phyloP scores from a whole-genome alignment of 2,113 vertebrate species.

The Rynchops niger region DNA sequence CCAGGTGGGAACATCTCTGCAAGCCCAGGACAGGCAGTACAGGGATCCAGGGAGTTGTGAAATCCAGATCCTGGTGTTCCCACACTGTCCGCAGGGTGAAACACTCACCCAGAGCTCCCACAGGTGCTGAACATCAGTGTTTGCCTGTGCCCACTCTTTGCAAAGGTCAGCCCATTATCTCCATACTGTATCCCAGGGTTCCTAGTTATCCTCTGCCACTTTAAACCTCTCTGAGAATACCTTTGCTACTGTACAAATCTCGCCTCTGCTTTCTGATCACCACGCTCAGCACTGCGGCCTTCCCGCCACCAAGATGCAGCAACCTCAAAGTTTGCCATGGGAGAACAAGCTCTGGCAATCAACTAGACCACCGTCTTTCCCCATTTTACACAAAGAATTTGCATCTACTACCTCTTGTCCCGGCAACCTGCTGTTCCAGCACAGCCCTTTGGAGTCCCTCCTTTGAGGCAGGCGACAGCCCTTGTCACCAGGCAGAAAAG shows the following conservation, averaged over 20 bases:
- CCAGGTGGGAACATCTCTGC: not conserved
- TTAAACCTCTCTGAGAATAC: not conserved
- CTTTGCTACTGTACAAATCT: not conserved
- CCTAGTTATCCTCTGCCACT: not conserved
- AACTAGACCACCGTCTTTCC: rapidly evolving
- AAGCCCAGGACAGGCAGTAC: not conserved
- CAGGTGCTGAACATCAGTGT: not conserved
- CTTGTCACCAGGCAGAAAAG: not conserved
- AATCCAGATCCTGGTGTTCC: not conserved
- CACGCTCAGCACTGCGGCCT: rapidly evolving
- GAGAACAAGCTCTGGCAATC: not conserved
- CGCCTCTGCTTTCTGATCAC: not conserved
- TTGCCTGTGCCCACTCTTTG: not conserved
- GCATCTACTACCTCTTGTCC: not conserved
- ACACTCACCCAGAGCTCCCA: not conserved
- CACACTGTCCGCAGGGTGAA: not conserved
- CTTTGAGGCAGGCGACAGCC: not conserved
- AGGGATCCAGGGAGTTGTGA: not conserved
- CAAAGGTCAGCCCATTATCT: not conserved
- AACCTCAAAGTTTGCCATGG: not conserved
- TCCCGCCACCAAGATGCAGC: not conserved
- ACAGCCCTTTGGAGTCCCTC: not conserved
- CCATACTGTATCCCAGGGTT: not conserved
- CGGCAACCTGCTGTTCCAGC: not conserved
- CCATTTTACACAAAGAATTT: not conserved